Conservation (phyloP, 2,113 vertebrate genomes). For the Ciconia stormi region DNA sequence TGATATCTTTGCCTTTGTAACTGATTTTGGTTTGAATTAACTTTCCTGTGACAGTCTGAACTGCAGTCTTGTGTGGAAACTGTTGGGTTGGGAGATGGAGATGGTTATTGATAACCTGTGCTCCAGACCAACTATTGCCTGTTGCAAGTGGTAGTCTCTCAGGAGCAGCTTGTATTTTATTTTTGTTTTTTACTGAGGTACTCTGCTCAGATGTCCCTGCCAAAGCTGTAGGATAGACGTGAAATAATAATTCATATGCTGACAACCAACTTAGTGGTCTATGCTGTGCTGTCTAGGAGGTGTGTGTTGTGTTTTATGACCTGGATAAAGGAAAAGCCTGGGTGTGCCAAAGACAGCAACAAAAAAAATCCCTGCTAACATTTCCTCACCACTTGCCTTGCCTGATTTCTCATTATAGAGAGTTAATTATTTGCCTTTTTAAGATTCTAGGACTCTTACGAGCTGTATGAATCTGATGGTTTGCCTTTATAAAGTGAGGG, state of each 20-base stretch:
- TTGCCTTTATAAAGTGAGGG: background rate
- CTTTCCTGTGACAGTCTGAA: background rate
- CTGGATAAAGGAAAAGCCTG: background rate
- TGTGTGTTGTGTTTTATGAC: background rate
- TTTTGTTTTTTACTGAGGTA: background rate
- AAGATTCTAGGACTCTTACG: background rate
- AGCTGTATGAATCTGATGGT: background rate
- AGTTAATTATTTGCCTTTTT: background rate
- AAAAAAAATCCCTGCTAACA: background rate
- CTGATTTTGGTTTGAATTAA: background rate
- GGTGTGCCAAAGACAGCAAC: background rate
- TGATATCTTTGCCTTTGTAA: background rate
- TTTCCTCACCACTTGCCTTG: background rate
- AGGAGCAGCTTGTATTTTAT: background rate
- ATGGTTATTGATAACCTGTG: background rate
- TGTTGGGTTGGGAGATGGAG: background rate
- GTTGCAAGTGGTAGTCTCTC: background rate
- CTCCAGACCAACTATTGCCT: fast-evolving
- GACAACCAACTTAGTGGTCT: background rate
- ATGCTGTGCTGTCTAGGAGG: background rate
- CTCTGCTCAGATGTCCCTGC: background rate
- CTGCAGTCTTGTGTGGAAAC: background rate
- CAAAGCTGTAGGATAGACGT: background rate
- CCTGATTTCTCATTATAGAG: background rate
- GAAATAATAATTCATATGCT: background rate